These are phyloP conservation scores for Sebastes nivosus DNA, from an alignment of 2,797 vertebrate species.

Conservation along the genomic window DNA sequence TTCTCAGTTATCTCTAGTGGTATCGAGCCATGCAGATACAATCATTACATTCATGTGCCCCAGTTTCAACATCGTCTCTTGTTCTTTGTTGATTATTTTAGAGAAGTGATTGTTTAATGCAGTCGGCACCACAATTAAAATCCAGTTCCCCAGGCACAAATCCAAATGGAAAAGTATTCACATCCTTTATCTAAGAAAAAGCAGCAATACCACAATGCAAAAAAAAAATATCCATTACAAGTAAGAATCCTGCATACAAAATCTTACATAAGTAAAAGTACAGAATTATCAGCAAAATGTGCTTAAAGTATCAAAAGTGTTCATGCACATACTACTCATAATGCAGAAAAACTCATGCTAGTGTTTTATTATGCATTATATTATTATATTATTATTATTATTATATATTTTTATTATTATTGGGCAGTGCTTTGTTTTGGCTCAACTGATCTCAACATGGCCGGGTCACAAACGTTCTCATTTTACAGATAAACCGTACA, in stretches of 20 bases:
- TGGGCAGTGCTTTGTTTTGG: no score
- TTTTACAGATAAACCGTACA: no score
- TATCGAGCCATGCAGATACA: neutral
- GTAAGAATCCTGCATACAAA: neutral
- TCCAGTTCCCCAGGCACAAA: neutral
- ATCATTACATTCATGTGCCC: neutral
- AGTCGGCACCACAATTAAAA: neutral
- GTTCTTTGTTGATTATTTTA: neutral
- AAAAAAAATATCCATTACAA: neutral
- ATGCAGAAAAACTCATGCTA: neutral
- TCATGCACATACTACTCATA: neutral
- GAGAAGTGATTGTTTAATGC: neutral
- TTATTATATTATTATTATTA: neutral
- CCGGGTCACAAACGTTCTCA: no score
- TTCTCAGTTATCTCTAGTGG: conserved; percentile 11
- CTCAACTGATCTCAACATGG: no score
- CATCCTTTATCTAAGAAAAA: neutral
- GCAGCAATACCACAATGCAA: neutral
- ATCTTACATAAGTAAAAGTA: neutral
- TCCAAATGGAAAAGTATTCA: neutral
- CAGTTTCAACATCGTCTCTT: neutral
- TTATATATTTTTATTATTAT: no score
- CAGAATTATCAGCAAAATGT: neutral
- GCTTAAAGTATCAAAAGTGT: neutral
- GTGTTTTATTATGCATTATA: neutral